Evolutionary conservation across 2,888 invertebrate genomes (phyloP).

Genomic region (Chrysolina oricalcia): DNA sequence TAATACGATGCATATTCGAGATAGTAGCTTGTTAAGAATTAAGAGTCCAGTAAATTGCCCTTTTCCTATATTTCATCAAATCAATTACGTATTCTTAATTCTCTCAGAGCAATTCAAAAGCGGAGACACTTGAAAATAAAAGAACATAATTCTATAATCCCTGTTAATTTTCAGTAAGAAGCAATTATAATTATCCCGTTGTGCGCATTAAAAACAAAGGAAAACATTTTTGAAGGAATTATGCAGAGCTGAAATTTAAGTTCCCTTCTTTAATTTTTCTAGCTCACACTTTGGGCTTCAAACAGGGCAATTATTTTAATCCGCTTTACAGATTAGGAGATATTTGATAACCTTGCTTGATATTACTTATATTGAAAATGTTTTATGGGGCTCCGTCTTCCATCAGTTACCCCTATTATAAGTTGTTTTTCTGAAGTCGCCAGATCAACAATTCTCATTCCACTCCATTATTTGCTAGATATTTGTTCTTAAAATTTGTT

Average conservation of each 20-base stretch:
- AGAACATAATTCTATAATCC: constrained; percentile 21
- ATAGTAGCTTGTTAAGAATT: not conserved
- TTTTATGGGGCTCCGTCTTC: not conserved
- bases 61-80: constrained; percentile 18
- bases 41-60: not conserved
- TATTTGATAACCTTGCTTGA: not conserved
- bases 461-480: no score
- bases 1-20: not conserved
- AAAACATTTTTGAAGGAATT: constrained; percentile 25
- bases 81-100: constrained; percentile 21
- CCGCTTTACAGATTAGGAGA: constrained; percentile 10
- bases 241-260: constrained; percentile 14
- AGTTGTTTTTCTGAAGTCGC: no score
- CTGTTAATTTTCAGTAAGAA: constrained; percentile 21
- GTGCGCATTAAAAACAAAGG: constrained; percentile 23
- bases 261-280: constrained; percentile 24
- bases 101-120: constrained; percentile 18
- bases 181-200: constrained; percentile 23
- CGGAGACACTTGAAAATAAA: constrained; percentile 20
- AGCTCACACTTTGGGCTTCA: constrained; percentile 6
- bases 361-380: not conserved
- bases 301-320: constrained; percentile 14
- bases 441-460: no score
- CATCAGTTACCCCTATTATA: no score
- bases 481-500: no score